A percentile compares a stretch with the other conserved stretches of the same genome.
These are phyloP conservation scores for Xerus inauris DNA, from an alignment of 2,113 vertebrate species.

Conservation along the genomic window DNA sequence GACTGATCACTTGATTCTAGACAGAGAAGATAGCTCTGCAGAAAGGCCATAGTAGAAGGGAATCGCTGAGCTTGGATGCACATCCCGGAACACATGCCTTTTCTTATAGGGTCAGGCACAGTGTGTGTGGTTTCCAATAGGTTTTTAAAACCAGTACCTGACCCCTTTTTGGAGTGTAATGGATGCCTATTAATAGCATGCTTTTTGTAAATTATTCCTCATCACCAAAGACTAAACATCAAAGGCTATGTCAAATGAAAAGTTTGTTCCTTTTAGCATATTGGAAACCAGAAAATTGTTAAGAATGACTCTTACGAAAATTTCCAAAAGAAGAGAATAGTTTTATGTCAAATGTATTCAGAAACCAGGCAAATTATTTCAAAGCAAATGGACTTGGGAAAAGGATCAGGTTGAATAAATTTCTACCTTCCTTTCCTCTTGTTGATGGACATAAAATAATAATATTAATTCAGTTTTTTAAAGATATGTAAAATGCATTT, in stretches of 20 bases:
- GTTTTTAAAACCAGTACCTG: background rate
- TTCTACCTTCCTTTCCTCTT: background rate
- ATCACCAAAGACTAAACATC: background rate
- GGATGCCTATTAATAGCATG: background rate
- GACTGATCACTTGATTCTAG: background rate
- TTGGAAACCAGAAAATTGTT: conserved; percentile 8
- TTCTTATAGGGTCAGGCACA: fast-evolving
- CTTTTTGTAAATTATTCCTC: background rate
- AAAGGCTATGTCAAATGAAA: background rate
- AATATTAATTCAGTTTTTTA: background rate
- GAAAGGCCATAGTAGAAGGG: background rate
- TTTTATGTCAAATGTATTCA: background rate
- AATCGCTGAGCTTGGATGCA: fast-evolving
- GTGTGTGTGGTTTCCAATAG: background rate
- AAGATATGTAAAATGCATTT: background rate
- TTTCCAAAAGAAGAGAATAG: background rate
- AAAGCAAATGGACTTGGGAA: conserved; percentile 8
- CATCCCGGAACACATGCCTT: background rate
- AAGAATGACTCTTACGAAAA: background rate
- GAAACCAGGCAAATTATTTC: background rate
- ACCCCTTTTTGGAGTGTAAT: background rate
- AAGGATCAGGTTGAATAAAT: background rate
- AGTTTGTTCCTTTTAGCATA: background rate
- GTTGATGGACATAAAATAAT: background rate
- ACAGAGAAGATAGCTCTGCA: background rate